Evolutionary conservation across 2,113 vertebrate genomes (phyloP), one percentile per base, ranked within the genome.

Genomic region (Zosterops borbonicus): DNA sequence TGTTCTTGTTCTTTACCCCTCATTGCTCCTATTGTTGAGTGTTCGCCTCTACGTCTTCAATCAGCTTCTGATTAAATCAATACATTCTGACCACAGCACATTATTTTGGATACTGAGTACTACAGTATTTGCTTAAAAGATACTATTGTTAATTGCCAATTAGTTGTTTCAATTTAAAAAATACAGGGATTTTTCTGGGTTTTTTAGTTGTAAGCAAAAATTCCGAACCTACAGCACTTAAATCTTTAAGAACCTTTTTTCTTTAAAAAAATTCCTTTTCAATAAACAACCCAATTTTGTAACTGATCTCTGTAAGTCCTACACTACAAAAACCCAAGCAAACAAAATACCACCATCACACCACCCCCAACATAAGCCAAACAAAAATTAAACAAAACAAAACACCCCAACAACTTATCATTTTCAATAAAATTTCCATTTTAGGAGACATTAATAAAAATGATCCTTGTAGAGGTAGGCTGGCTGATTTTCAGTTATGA

Each of bases 51-150:
- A 35, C 12, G 11, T 91, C 63, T 92, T 95, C 82, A 60, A 28
- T 77, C 53, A 44, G 33, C 82, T 95, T 85, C 70, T 85, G 68
- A 83, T 94, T 91, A 91, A 85, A 88, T 73, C 42, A 50, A n/a
- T 88, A 35, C 73, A 33, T 85, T 85, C 35, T 50, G 50, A 85
- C 39, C 55, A 53, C 25, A 76, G 62, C 1, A 0, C 64, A 33
- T 84, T 78, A 50, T 70, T 82, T 84, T 64, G 25, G n/a, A 39
- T 58, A 23, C 28, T 33, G 25, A 83, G 13, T 46, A 35, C 28
- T 47, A 83, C 15, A n/a, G 1, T 62, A 9, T 58, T 83, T 92
- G 46, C 41, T 69, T 88, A 11, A 73, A 83, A 71, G 28, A 37
- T 19, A 58, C 3, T 73, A 13, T 71, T 49, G 47, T 49, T 49